Conservation (phyloP, 2,113 vertebrate genomes). For the Myotis brandtii region DNA sequence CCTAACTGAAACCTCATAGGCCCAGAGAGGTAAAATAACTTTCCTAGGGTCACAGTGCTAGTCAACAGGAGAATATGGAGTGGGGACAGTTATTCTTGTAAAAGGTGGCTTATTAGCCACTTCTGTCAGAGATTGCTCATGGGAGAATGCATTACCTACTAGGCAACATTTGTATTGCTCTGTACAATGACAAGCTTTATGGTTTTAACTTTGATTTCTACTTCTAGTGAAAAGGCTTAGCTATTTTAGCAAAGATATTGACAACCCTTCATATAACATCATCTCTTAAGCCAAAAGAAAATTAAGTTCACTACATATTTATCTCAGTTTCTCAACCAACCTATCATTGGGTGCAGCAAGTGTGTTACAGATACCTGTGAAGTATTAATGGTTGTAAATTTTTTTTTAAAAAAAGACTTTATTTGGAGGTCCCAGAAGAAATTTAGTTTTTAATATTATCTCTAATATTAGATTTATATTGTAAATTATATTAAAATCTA, state of each 20-base stretch:
- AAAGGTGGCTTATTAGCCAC: neutral
- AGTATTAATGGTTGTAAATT: neutral
- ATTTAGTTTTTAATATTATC: constrained; percentile 10
- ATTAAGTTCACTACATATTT: neutral
- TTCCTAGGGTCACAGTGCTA: neutral
- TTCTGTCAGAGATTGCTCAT: neutral
- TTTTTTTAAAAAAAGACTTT: neutral
- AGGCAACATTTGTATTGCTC: neutral
- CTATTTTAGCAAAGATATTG: neutral
- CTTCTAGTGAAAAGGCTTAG: neutral
- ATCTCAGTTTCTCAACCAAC: neutral
- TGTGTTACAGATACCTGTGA: neutral
- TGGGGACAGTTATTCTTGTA: neutral
- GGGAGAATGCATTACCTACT: neutral
- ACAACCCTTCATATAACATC: neutral
- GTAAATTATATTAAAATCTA: neutral
- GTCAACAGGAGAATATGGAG: neutral
- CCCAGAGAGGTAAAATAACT: neutral
- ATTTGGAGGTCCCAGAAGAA: neutral
- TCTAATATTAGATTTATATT: neutral
- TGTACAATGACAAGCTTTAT: neutral
- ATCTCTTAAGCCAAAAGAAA: neutral
- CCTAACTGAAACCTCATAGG: neutral
- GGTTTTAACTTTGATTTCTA: neutral
- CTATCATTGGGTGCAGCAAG: neutral